Evolutionary conservation across 2,113 vertebrate species (phyloP).

Genomic region (Coturnix japonica): DNA sequence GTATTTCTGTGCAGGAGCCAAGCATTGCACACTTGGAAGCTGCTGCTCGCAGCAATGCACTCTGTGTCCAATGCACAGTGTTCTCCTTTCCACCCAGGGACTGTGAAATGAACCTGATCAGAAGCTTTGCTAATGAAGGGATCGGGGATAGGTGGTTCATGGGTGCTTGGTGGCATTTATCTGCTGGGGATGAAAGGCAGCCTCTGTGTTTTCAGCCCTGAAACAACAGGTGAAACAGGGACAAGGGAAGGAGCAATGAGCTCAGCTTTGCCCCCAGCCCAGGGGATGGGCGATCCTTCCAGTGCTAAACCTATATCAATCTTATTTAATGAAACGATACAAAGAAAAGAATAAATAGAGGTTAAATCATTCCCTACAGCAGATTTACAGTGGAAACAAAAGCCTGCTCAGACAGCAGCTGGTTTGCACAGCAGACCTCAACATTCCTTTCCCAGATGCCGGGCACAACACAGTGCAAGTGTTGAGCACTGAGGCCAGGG

Average conservation of each 20-base stretch:
- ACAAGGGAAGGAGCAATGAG: neutral
- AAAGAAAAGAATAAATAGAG: slow-evolving; percentile 68
- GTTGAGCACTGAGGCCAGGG: neutral
- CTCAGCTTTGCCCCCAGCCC: slow-evolving; percentile 65
- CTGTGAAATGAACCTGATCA: slow-evolving; percentile 28
- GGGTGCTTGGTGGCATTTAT: slow-evolving; percentile 20
- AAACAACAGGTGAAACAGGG: neutral
- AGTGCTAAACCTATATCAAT: slow-evolving; percentile 78
- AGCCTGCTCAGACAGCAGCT: slow-evolving; percentile 34
- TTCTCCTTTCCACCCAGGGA: neutral
- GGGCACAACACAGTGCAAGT: neutral
- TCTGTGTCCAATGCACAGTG: slow-evolving; percentile 43
- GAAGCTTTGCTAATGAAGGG: slow-evolving; percentile 45
- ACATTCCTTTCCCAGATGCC: slow-evolving; percentile 29
- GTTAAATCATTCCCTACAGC: slow-evolving; percentile 77
- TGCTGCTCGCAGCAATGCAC: neutral
- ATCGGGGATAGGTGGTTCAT: slow-evolving; percentile 24
- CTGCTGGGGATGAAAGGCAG: neutral
- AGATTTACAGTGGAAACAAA: slow-evolving; percentile 67
- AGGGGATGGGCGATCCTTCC: slow-evolving; percentile 75
- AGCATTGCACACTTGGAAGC: neutral
- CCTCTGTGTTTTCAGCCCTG: neutral
- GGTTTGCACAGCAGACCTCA: slow-evolving; percentile 45
- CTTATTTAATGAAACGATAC: slow-evolving; percentile 79
- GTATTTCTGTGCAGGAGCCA: neutral